Base-by-base conservation (phyloP, 2,797 vertebrate genomes). In the Meriones psammophilus region DNA sequence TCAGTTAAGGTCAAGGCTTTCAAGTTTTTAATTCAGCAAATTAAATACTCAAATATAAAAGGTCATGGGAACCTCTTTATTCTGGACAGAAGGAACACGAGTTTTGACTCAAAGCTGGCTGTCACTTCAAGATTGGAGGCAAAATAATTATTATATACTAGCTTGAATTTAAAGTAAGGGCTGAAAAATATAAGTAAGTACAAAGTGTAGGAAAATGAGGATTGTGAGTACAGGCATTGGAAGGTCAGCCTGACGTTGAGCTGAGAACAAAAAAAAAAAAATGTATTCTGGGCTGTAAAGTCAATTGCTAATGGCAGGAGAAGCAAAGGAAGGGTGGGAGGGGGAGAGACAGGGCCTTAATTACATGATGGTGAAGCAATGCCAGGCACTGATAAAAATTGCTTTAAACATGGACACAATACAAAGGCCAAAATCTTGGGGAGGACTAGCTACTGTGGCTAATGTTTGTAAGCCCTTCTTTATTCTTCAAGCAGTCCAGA, bases 241-340 rank as follows among this genome's bases (percentile, higher is more conserved):
- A 97, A 94, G 96, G 95, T 97, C 97, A 97, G 96, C 94, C 94
- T 97, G 96, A 96, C 92, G 71, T 73, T 64, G 94, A 89, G 39
- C 92, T 97, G 92, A 97, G 94, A 96, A 91, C 26, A 39, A 90
- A 96, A 39, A 39, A 39, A 39, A 39, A 39, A 96, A 77, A 96
- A 97, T 94, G 92, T 88, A 56, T 94, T 97, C 83, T 96, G 81
- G 92, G 83, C 78, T 94, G 87, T 97, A 97, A 97, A 94, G 81
- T 89, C 97, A 96, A 97, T 98, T 97, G 60, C 94, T 73, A 66
- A 86, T 97, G 98, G 97, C 97, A 96, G 97, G 97, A 98, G 98
- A 98, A 97, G 94, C 88, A 95, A 88, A 96, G 95, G 42, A 97
- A 97, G 97, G 95, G 89, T 28, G 12, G 81, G 6, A 8, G 20